Evolutionary conservation across 2,113 vertebrate genomes (phyloP), one percentile per base, ranked within the genome.

Genomic region (Esox niger): DNA sequence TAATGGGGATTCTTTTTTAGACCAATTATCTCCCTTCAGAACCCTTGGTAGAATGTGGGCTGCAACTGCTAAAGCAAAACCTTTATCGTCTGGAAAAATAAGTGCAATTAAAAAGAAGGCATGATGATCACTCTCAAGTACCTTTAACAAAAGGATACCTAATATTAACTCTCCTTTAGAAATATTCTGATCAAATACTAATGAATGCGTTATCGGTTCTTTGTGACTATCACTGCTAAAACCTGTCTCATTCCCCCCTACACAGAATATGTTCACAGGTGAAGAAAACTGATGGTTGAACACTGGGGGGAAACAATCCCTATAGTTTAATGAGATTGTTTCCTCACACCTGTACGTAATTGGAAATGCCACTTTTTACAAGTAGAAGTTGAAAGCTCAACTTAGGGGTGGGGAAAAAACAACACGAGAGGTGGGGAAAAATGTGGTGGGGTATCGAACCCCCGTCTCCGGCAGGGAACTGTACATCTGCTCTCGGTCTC

Each of bases 351-450:
- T n/a, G n/a, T n/a, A n/a, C n/a, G n/a, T n/a, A n/a, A n/a, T n/a
- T n/a, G n/a, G n/a, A n/a, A n/a, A n/a, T n/a, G n/a, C n/a, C n/a
- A n/a, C n/a, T n/a, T n/a, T n/a, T n/a, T n/a, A n/a, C n/a, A n/a
- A n/a, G n/a, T n/a, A n/a, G n/a, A n/a, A 90, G 89, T 88, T 91
- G 90, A 87, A 10, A 30, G 2, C 4, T 29, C 27, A n/a, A n/a
- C n/a, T n/a, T n/a, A n/a, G n/a, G n/a, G n/a, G n/a, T n/a, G n/a
- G n/a, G n/a, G n/a, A n/a, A n/a, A n/a, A n/a, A n/a, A n/a, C n/a
- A n/a, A n/a, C n/a, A n/a, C n/a, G n/a, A n/a, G n/a, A n/a, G n/a
- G n/a, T n/a, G n/a, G n/a, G n/a, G n/a, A n/a, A n/a, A n/a, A n/a
- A n/a, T n/a, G n/a, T n/a, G n/a, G n/a, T n/a, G n/a, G n/a, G n/a